phyloP scores from a whole-genome alignment of 2,797 vertebrate species.

The Poeciliopsis presidionis region DNA sequence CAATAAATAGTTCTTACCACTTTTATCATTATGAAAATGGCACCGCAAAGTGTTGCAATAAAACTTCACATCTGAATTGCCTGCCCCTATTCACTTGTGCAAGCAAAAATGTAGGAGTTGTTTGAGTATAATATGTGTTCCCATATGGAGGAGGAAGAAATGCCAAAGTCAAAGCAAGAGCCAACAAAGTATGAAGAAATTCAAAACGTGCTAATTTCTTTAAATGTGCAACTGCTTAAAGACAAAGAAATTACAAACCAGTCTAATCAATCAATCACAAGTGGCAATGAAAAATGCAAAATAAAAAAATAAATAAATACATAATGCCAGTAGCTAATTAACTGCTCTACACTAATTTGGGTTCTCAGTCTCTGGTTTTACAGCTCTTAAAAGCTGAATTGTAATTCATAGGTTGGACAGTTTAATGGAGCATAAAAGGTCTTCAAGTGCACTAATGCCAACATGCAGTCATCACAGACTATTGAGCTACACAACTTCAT shows the following conservation, averaged over 20 bases:
- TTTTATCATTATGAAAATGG: too few relatives aligned
- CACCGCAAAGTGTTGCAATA: too few relatives aligned
- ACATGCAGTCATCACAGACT: constrained; percentile 38
- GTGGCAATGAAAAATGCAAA: background rate
- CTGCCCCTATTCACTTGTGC: background rate
- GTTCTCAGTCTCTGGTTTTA: constrained; percentile 42
- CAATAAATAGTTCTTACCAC: too few relatives aligned
- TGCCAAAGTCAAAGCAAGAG: constrained; percentile 9
- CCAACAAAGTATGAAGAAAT: background rate
- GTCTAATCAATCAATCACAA: constrained; percentile 1
- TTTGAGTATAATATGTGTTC: background rate
- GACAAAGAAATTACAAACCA: background rate
- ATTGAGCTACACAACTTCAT: constrained; percentile 55
- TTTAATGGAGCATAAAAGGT: constrained; percentile 65
- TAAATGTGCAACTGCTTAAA: constrained; percentile 14
- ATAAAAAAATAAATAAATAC: constrained; percentile 1
- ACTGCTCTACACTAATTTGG: constrained; percentile 34
- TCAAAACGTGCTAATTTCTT: background rate
- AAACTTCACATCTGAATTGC: too few relatives aligned
- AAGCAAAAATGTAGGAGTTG: background rate
- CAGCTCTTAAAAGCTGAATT: constrained; percentile 51
- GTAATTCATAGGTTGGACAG: constrained; percentile 55
- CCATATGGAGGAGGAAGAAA: background rate
- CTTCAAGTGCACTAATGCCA: constrained; percentile 71
- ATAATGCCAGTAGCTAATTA: constrained; percentile 34